These are phyloP conservation scores for Planiliza haematocheilus DNA, from an alignment of 2,113 vertebrate genomes.

Conservation along the genomic window DNA sequence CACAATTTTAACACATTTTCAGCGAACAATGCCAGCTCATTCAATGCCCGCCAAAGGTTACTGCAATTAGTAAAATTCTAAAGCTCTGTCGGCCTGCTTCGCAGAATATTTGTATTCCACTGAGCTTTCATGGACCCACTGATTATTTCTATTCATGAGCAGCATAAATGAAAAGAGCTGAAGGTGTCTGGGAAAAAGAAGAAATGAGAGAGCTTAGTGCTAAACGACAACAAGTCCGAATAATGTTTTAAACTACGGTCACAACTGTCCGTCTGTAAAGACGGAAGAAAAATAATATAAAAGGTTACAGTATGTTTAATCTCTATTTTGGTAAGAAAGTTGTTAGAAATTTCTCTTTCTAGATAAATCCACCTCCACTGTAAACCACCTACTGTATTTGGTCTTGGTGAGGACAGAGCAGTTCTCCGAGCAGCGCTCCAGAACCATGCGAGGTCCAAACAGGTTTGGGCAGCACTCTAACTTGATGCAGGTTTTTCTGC, in stretches of 20 bases:
- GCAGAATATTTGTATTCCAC: conserved; percentile 15
- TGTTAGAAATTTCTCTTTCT: background rate
- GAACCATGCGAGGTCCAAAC: conserved; percentile 95
- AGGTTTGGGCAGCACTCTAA: conserved; percentile 97
- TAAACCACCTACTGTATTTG: conserved; percentile 93
- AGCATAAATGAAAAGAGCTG: conserved; percentile 6
- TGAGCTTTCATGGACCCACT: background rate
- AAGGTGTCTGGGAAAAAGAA: background rate
- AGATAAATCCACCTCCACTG: background rate
- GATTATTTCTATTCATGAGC: conserved; percentile 18
- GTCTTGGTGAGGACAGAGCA: conserved; percentile 98
- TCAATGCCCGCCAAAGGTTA: background rate
- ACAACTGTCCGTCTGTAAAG: conserved; percentile 3
- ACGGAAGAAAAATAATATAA: background rate
- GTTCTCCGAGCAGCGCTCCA: conserved; percentile 96
- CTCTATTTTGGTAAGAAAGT: background rate
- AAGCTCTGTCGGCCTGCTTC: background rate
- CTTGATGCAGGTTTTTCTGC: conserved; percentile 95
- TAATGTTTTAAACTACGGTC: background rate
- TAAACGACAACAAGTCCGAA: background rate
- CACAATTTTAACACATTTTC: conserved; percentile 11
- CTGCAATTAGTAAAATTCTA: background rate
- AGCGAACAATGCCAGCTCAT: background rate
- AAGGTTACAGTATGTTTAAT: background rate
- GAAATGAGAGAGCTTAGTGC: background rate